phyloP scores from a whole-genome alignment of 2,113 vertebrate species.

The Oxygymnocypris stewartii region DNA sequence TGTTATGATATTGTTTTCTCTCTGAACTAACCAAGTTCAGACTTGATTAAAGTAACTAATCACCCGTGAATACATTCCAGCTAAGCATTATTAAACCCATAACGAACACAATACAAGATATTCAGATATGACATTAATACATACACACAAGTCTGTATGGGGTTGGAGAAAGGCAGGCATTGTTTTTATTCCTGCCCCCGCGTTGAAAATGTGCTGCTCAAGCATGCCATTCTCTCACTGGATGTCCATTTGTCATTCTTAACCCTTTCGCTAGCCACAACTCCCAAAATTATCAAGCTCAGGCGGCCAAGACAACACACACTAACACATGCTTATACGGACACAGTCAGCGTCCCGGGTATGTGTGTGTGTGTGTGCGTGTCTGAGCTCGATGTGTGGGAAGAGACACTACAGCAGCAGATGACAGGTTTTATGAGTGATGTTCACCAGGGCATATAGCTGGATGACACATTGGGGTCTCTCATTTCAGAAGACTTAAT shows the following conservation, averaged over 20 bases:
- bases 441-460: conserved; percentile 71
- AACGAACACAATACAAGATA: background rate
- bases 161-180: conserved; percentile 65
- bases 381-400: conserved; percentile 41
- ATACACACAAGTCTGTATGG: background rate
- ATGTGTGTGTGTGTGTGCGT: background rate
- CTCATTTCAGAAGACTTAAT: conserved; percentile 73
- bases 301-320: conserved; percentile 24
- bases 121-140: background rate
- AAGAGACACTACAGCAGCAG: conserved; percentile 61
- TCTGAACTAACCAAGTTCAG: conserved; percentile 33
- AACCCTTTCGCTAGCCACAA: conserved; percentile 66
- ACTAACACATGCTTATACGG: conserved; percentile 36
- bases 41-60: conserved; percentile 39
- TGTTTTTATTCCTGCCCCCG: conserved; percentile 74
- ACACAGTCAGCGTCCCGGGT: conserved; percentile 8
- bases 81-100: background rate
- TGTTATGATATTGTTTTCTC: conserved; percentile 39
- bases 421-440: conserved; percentile 70
- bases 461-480: conserved; percentile 75
- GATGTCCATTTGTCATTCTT: conserved; percentile 72
- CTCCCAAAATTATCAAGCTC: conserved; percentile 7
- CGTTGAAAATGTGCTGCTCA: conserved; percentile 70
- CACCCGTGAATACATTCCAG: conserved; percentile 9
- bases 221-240: conserved; percentile 65